Percentiles rank a stretch among this genome's conserved stretches.
phyloP scores from a whole-genome alignment of 2,888 invertebrate genomes.

The Himalopsyche tibetana region DNA sequence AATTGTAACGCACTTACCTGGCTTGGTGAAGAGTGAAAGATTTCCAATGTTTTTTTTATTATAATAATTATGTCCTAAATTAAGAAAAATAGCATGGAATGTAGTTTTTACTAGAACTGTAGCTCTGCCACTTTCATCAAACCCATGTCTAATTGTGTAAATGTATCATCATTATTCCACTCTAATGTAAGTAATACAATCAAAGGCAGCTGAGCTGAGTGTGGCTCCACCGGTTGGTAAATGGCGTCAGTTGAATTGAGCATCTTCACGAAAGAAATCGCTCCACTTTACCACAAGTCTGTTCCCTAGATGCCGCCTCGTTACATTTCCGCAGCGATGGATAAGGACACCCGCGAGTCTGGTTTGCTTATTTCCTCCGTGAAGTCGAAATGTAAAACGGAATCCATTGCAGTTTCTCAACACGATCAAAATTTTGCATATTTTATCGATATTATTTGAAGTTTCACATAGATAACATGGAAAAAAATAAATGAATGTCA shows the following conservation, averaged over 20 bases:
- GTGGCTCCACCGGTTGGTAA: neutral
- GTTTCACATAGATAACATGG: neutral
- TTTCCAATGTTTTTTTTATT: too few species aligned
- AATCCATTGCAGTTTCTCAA: conserved; percentile 32
- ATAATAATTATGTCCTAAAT: too few species aligned
- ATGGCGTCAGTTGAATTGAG: neutral
- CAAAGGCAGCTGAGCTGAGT: neutral
- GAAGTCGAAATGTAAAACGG: conserved; percentile 4
- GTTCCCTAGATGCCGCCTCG: neutral
- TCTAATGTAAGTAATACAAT: too few species aligned
- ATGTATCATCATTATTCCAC: too few species aligned
- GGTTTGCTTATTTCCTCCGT: conserved; percentile 17
- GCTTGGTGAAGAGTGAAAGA: too few species aligned
- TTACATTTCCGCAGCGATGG: conserved; percentile 16
- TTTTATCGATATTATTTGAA: neutral
- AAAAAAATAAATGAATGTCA: too few species aligned
- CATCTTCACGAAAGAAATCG: conserved; percentile 4
- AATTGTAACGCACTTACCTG: too few species aligned
- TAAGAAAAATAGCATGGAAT: too few species aligned
- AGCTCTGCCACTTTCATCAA: too few species aligned
- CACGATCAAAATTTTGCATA: conserved; percentile 2
- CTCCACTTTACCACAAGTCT: conserved; percentile 9
- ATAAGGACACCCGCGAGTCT: conserved; percentile 31
- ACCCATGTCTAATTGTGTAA: too few species aligned
- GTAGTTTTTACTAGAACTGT: too few species aligned